These are phyloP conservation scores for Oscheius sp. DNA, from an alignment of 2,888 invertebrate species.

Conservation along the genomic window DNA sequence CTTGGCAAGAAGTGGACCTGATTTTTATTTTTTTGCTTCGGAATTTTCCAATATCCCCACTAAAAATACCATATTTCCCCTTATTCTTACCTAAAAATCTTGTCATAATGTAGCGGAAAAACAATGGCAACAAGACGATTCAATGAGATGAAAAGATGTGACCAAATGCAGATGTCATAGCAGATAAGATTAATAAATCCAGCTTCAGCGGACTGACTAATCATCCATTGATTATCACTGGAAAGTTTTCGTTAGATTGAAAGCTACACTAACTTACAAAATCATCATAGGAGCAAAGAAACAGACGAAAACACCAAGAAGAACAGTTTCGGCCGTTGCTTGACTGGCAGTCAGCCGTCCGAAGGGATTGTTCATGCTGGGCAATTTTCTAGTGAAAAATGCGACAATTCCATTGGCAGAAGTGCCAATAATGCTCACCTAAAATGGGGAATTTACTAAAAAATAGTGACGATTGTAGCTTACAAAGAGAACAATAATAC, in stretches of 20 bases:
- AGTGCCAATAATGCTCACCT: constrained; percentile 6
- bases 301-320: not conserved
- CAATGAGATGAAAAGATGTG: constrained; percentile 33
- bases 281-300: constrained; percentile 33
- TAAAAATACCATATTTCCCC: too few species aligned
- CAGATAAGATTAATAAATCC: constrained; percentile 28
- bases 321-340: constrained; percentile 19
- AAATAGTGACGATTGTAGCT: not conserved
- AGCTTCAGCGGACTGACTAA: constrained; percentile 20
- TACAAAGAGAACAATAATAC: constrained; percentile 8
- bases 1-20: too few species aligned
- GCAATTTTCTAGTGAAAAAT: constrained; percentile 5
- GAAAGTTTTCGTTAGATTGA: not conserved
- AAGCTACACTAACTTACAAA: constrained; percentile 15
- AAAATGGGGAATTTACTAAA: too few species aligned
- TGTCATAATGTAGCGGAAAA: constrained; percentile 26
- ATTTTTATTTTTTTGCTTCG: too few species aligned
- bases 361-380: constrained; percentile 32
- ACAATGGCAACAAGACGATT: constrained; percentile 33
- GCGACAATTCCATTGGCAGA: constrained; percentile 20
- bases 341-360: constrained; percentile 34
- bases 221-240: constrained; percentile 30
- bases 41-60: too few species aligned
- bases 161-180: constrained; percentile 37
- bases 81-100: constrained; percentile 24